Base-by-base conservation (phyloP, 1,140 invertebrate species). In the Drosophila lacteicornis region DNA sequence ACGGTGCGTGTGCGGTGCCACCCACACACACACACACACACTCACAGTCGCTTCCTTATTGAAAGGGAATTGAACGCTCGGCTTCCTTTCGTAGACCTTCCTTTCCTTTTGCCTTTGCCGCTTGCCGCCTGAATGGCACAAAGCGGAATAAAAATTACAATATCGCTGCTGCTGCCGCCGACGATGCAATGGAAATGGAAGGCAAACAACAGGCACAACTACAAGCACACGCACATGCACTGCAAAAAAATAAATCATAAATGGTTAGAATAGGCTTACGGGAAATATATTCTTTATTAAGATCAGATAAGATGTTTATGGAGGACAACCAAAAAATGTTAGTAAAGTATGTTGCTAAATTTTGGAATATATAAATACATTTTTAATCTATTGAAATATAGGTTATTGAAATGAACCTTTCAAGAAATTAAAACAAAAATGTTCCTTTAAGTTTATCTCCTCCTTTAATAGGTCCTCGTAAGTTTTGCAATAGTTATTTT, bases 131-230 rank as follows among this genome's bases (percentile, higher is more conserved):
- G 81, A 88, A 80, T 74, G 68, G 68, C 68, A 60, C 69, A 80
- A 88, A 79, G 75, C 75, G 81, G 69, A 90, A 88, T 85, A 90
- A 88, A 88, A 90, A 88, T 88, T 90, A 88, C 84, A 88, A 88
- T 88, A 88, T 90, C 80, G 78, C 74, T 80, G 70, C 51, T 70
- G 68, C 66, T 49, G 38, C 38, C 36, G 51, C 51, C 56, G 53
- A 67, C 65, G 68, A 73, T 74, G 76, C 60, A 79, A 79, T 80
- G 77, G 61, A 60, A 85, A 70, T 76, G 73, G 81, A 83, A 75
- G 59, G 70, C 68, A 82, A 82, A 82, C 79, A 81, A 81, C 74
- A 33, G 70, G 38, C 67, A 38, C 80, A 83, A 56, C 60, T 71
- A 79, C 75, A 78, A 27, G 36, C 59, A 57, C 68, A 74, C 76